Base-by-base conservation (phyloP, 2,113 vertebrate species). In the Seriola quinqueradiata region DNA sequence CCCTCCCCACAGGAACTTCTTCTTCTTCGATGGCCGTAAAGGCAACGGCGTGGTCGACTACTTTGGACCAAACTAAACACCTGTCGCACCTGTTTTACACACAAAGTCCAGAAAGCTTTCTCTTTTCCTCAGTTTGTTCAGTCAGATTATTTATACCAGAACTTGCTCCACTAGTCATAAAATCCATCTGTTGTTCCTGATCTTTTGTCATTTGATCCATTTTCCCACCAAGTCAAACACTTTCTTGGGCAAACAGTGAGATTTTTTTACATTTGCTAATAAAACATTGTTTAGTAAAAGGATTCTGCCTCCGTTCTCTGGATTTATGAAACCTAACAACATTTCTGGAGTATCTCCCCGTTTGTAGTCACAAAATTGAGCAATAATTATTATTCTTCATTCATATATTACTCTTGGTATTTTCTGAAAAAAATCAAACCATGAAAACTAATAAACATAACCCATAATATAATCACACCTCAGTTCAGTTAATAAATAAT, bases 11-110 rank as follows among this genome's bases (percentile, higher is more conserved):
- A 96, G 97, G 85, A 98, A 98, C 89, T 98, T 97, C 93, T 98
- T 98, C 95, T 98, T 99, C 92, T 99, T 99, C 0, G 96, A 99
- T 0, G 97, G 96, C 13, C 93, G 96, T 60, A 97, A 96, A 90
- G 96, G 97, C 25, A 97, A 84, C 1, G 97, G 97, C 0, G 69
- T 97, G 9, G 97, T 99, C 12, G 97, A 98, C 83, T 95, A 93
- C 86, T 95, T 99, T 1, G 96, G 96, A 44, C 89, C 93, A 8
- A 94, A 95, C 81, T 97, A 89, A 97, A 58, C 59, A 38, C 25
- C 0, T 0, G 6, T 52, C 57, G 28, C 38, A 63, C 5, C 8
- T 6, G 40, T 36, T 75, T 66, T 38, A 58, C 68, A 50, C 23
- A 17, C 19, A 52, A 12, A 23, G 44, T 40, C 52, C 63, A n/a